Evolutionary conservation across 1,140 invertebrate genomes (phyloP), one percentile per base, ranked within the genome.

Genomic region (Meteorus sp.): DNA sequence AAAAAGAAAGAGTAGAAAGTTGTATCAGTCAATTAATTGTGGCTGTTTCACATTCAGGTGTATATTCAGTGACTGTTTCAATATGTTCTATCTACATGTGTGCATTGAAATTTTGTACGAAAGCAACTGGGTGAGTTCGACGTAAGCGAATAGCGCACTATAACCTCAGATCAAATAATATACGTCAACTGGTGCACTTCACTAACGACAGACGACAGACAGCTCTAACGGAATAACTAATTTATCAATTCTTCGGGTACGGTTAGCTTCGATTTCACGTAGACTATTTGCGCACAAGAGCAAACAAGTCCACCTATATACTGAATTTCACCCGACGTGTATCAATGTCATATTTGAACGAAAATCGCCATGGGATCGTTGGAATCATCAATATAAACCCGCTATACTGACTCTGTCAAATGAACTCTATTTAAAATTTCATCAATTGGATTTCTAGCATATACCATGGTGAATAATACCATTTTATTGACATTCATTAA

Each of bases 201-300:
- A 54, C 13, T 64, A 66, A 56, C 63, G 61, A 62, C 60, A 66
- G 65, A 61, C 68, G 71, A 78, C 76, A n/a, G n/a, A n/a, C n/a
- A n/a, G n/a, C n/a, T n/a, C n/a, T 77, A 67, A 79, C 72, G 73
- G 77, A 79, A 79, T 79, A 78, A 76, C 76, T 78, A 79, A 79
- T 79, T 78, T 79, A 78, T 78, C 76, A 78, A 78, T 78, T 79
- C 75, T 78, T 79, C 76, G 76, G n/a, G 69, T 78, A 76, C 72
- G 75, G 70, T 78, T 74, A 69, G 62, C 70, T 75, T 71, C 74
- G 75, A 78, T 78, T 70, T n/a, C 62, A 67, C 55, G 25, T 65
- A 70, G 70, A 70, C 68, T 75, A 75, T 77, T 75, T 76, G 70
- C 72, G 60, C 68, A 71, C 70, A 70, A 68, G 70, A 74, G 71